A percentile compares a stretch with the other conserved stretches of the same genome.
phyloP scores from a whole-genome alignment of 2,113 vertebrate species.

The Campylorhamphus procurvoides region DNA sequence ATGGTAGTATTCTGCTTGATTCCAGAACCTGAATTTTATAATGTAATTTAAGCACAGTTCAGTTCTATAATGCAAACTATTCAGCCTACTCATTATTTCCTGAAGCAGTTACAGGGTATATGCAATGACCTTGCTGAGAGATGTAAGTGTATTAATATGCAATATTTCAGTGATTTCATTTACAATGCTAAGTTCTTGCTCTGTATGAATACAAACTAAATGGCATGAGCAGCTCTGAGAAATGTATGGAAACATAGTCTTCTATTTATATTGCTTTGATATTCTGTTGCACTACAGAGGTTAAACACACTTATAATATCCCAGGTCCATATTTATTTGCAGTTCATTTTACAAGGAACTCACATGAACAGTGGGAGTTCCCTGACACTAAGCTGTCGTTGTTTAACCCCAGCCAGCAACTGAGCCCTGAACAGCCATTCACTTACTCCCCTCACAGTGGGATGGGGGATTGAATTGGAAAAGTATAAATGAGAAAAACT shows the following conservation, averaged over 20 bases:
- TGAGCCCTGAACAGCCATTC: not conserved
- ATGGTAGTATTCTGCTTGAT: not conserved
- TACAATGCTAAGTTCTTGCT: not conserved
- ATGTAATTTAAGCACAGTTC: slow-evolving; percentile 33
- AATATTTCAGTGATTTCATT: not conserved
- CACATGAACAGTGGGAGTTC: not conserved
- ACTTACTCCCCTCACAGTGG: fast-evolving
- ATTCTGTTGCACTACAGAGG: not conserved
- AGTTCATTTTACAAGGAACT: not conserved
- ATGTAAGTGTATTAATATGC: not conserved
- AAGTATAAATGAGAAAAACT: not conserved
- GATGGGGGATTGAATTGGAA: not conserved
- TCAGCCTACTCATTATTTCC: slow-evolving; percentile 28
- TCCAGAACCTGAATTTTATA: not conserved
- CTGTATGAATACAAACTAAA: not conserved
- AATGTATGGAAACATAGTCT: not conserved
- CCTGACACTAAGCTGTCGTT: not conserved
- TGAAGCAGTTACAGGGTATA: not conserved
- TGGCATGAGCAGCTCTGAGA: not conserved
- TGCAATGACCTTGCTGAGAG: not conserved
- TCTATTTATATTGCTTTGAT: not conserved
- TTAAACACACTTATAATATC: not conserved
- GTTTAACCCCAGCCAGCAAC: not conserved
- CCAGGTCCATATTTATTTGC: not conserved
- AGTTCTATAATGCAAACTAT: slow-evolving; percentile 4